phyloP scores from a whole-genome alignment of 2,113 vertebrate genomes.

The Bubalus kerabau region DNA sequence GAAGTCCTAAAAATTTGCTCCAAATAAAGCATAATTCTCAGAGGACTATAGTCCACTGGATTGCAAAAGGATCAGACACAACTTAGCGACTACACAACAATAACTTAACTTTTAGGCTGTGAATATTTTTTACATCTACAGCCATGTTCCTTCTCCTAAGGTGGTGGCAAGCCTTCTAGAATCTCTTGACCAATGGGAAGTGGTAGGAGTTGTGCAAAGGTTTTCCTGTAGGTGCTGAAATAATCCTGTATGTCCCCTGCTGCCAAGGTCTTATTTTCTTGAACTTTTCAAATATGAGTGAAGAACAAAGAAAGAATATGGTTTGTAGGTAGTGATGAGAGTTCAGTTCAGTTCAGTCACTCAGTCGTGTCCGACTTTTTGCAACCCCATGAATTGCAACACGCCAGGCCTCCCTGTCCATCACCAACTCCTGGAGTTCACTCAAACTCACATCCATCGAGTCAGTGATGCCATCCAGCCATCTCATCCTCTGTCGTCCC shows the following conservation, averaged over 20 bases:
- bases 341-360: neutral
- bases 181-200: neutral
- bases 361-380: too few species aligned
- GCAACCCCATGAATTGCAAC: too few species aligned
- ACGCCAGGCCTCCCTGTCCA: too few species aligned
- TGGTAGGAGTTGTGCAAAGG: too few species aligned
- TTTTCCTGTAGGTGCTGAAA: neutral
- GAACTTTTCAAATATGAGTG: neutral
- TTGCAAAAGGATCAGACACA: neutral
- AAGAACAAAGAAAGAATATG: neutral
- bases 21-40: neutral
- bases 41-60: neutral
- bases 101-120: neutral
- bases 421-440: too few species aligned
- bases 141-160: neutral
- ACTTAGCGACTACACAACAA: neutral
- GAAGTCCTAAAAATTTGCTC: neutral
- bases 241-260: neutral
- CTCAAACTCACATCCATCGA: too few species aligned
- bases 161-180: neutral
- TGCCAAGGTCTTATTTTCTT: neutral
- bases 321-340: neutral
- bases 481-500: too few species aligned
- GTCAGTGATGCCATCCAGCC: too few species aligned
- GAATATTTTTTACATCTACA: neutral